Conservation (phyloP, 2,888 invertebrate species). For the Dysmachus trigonus region DNA sequence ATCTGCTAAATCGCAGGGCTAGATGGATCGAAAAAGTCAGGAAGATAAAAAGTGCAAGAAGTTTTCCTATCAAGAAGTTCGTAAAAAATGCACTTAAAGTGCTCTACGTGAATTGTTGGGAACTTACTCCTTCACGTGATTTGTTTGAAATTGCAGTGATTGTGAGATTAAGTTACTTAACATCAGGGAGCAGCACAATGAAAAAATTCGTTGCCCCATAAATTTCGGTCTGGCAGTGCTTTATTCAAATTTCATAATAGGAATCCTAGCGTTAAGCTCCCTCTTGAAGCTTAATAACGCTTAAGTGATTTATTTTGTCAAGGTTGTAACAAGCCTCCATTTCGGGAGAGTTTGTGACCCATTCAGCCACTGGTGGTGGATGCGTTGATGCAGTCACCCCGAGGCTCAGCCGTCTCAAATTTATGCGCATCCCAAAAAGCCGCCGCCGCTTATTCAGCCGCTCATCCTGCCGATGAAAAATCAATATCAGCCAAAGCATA, state of each 20-base stretch:
- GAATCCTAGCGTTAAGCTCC: background rate
- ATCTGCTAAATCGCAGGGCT: background rate
- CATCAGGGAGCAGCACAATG: background rate
- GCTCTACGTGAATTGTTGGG: background rate
- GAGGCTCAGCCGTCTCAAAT: background rate
- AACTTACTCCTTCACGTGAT: background rate
- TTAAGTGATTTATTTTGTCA: background rate
- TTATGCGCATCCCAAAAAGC: background rate
- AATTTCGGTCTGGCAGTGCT: background rate
- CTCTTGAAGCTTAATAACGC: background rate
- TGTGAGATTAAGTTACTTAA: background rate
- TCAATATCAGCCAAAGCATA: background rate
- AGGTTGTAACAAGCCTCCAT: background rate
- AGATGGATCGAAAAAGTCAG: background rate
- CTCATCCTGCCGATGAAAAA: background rate
- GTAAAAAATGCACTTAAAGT: background rate
- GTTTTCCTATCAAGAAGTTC: background rate
- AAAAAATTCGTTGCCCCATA: background rate
- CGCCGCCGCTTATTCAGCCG: background rate
- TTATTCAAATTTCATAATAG: constrained; percentile 2
- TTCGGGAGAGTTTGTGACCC: background rate
- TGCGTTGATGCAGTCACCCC: background rate
- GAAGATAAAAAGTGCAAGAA: background rate
- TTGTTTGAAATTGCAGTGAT: background rate
- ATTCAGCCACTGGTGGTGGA: background rate